Percentiles rank a stretch among this genome's conserved stretches.
Conservation (phyloP, 2,888 invertebrate species). For the Melipona beecheii region DNA sequence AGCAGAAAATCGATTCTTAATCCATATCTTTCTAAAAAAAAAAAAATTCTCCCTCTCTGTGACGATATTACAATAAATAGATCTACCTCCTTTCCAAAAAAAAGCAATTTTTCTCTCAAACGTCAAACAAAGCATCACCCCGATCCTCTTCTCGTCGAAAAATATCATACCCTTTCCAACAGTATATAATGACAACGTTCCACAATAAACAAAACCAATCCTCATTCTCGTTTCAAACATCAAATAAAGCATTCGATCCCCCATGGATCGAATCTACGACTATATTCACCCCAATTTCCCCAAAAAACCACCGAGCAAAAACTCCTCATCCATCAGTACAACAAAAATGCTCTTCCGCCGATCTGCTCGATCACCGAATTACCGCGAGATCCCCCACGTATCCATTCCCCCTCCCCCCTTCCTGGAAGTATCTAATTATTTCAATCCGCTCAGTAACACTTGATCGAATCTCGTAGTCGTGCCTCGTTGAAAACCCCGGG, state of each 20-base stretch:
- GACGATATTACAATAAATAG: too few species aligned
- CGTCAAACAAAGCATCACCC: too few species aligned
- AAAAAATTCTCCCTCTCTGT: background rate
- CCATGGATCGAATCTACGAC: background rate
- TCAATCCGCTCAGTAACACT: slow-evolving; percentile 39
- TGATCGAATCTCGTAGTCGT: slow-evolving; percentile 43
- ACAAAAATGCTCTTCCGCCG: slow-evolving; percentile 3
- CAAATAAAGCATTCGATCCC: background rate
- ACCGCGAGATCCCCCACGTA: background rate
- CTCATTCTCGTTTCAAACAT: background rate
- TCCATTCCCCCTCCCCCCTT: background rate
- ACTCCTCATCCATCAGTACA: background rate
- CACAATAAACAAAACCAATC: too few species aligned
- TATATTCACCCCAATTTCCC: slow-evolving; percentile 5
- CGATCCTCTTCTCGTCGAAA: too few species aligned
- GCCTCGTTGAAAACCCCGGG: slow-evolving; percentile 45
- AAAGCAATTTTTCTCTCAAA: too few species aligned
- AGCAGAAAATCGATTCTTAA: background rate
- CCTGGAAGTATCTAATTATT: slow-evolving; percentile 46
- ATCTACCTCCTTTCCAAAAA: too few species aligned
- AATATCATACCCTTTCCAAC: background rate
- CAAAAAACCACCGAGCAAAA: background rate
- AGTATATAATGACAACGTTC: too few species aligned
- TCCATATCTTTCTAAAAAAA: too few species aligned
- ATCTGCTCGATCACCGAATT: background rate